phyloP scores from a whole-genome alignment of 2,113 vertebrate species.

The Ceyx cyanopectus region DNA sequence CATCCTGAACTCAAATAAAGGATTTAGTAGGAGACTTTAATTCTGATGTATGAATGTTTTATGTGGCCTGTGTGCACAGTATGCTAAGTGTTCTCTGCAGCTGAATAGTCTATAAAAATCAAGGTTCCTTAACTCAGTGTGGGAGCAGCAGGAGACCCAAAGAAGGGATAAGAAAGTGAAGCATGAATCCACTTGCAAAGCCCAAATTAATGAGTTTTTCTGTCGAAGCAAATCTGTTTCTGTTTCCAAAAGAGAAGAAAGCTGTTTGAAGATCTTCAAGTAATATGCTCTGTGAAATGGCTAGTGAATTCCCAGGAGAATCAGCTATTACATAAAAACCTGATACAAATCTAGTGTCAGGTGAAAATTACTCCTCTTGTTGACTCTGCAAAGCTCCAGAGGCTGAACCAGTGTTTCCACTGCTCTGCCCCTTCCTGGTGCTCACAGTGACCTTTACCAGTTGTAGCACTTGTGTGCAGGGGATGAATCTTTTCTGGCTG shows the following conservation, averaged over 20 bases:
- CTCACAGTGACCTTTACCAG: background rate
- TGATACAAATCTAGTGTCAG: background rate
- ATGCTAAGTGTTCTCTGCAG: background rate
- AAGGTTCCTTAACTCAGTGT: background rate
- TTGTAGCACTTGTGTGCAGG: background rate
- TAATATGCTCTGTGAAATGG: background rate
- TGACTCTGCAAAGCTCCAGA: background rate
- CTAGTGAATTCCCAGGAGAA: background rate
- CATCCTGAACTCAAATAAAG: background rate
- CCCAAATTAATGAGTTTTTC: background rate
- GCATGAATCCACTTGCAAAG: background rate
- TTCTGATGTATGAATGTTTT: background rate
- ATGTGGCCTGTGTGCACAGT: background rate
- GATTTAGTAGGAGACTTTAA: background rate
- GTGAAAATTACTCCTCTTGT: background rate
- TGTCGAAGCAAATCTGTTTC: background rate
- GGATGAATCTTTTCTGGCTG: background rate
- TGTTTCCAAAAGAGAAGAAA: background rate
- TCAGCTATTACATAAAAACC: background rate
- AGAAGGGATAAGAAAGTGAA: background rate
- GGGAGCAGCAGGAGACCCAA: background rate
- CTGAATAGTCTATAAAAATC: background rate
- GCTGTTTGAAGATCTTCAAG: background rate
- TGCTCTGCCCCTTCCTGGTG: background rate
- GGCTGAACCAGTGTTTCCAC: background rate